Conservation (phyloP, 64 coral and sea anemone species). For the Montipora capricornis region DNA sequence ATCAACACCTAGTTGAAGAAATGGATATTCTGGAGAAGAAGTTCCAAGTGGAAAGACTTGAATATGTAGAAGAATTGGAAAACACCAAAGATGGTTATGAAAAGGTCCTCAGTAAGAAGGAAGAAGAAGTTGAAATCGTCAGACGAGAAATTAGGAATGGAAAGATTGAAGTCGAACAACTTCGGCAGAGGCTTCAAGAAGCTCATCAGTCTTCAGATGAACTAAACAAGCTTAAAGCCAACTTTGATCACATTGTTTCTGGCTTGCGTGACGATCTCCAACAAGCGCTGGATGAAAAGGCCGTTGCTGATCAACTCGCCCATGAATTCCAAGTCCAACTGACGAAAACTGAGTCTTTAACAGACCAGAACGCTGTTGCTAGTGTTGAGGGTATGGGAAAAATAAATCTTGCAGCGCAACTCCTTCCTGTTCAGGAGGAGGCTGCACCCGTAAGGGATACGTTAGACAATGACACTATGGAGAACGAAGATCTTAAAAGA, state of each 20-base stretch:
- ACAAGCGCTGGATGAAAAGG: conserved; percentile 75
- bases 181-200: background rate
- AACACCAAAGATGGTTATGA: conserved; percentile 5
- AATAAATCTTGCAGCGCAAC: background rate
- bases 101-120: conserved; percentile 1
- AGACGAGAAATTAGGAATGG: background rate
- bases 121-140: background rate
- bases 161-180: background rate
- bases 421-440: background rate
- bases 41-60: background rate
- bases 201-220: conserved; percentile 39
- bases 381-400: background rate
- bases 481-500: conserved; percentile 11
- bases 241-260: conserved; percentile 97
- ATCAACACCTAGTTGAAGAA: conserved; percentile 23
- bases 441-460: background rate
- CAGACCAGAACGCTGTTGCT: background rate
- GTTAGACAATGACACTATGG: background rate
- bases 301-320: conserved; percentile 84
- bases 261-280: conserved; percentile 88
- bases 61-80: conserved; percentile 3
- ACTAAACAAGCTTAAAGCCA: conserved; percentile 58
- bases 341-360: background rate
- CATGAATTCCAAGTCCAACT: conserved; percentile 87
- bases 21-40: conserved; percentile 16